Evolutionary conservation across 1,140 invertebrate genomes (phyloP).

Genomic region (Pararge aegeria): DNA sequence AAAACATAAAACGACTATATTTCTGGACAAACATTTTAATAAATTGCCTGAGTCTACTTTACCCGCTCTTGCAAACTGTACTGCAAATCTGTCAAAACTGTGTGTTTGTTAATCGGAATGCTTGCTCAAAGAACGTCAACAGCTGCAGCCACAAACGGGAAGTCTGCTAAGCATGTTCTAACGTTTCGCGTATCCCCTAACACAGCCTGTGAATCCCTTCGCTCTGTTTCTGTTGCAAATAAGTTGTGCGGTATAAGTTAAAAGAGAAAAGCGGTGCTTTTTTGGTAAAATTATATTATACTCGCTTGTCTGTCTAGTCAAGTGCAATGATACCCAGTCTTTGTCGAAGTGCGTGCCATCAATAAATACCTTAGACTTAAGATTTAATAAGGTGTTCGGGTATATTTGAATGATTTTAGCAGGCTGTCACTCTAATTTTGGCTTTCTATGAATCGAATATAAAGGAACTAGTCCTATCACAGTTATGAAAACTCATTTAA

Average conservation of each 20-base stretch:
- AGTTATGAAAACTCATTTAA: too few species aligned
- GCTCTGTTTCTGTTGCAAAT: conserved; percentile 6
- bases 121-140: conserved; percentile 9
- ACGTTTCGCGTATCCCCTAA: conserved; percentile 38
- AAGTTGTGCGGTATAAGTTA: background rate
- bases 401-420: too few species aligned
- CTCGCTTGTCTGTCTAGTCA: background rate
- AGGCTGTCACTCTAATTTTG: too few species aligned
- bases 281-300: background rate
- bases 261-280: background rate
- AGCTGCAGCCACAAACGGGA: conserved; percentile 35
- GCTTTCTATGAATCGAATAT: too few species aligned
- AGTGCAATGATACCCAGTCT: too few species aligned
- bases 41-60: too few species aligned
- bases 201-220: conserved; percentile 34
- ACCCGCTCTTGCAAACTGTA: background rate
- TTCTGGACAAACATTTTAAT: too few species aligned
- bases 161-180: conserved; percentile 47
- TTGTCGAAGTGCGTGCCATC: too few species aligned
- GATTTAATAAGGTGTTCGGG: too few species aligned
- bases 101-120: conserved; percentile 4
- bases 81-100: background rate
- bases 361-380: too few species aligned
- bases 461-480: too few species aligned
- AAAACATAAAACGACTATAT: too few species aligned